phyloP scores from a whole-genome alignment of 2,888 invertebrate species.

The Acheta domesticus region DNA sequence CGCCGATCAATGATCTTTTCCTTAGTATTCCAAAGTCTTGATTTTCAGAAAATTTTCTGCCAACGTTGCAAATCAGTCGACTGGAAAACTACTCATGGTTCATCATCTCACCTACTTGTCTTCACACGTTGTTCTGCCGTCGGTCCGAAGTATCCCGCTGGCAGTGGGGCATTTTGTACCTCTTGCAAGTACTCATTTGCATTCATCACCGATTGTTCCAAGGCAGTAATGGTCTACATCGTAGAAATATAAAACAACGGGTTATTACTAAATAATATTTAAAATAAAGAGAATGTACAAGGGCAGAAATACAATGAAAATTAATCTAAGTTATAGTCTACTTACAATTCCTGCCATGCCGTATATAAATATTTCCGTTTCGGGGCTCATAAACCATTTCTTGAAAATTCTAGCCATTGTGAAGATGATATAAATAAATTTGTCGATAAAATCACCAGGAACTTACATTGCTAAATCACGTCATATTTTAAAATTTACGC shows the following conservation, averaged over 20 bases:
- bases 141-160: background rate
- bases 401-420: background rate
- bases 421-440: background rate
- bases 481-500: background rate
- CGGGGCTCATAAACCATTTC: background rate
- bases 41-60: too few relatives aligned
- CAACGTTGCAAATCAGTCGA: too few relatives aligned
- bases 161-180: background rate
- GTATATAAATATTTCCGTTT: background rate
- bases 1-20: too few relatives aligned
- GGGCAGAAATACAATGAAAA: background rate
- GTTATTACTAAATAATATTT: too few relatives aligned
- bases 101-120: conserved; percentile 1
- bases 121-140: conserved; percentile 1
- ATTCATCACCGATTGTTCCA: background rate
- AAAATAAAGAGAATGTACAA: background rate
- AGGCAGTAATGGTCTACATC: background rate
- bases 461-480: background rate
- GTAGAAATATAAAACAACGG: too few relatives aligned
- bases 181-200: background rate
- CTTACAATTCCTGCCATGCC: conserved; percentile 11
- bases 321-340: background rate
- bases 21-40: too few relatives aligned
- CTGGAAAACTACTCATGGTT: background rate
- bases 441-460: background rate